Percentiles rank a stretch among this genome's conserved stretches.
Evolutionary conservation across 1,140 invertebrate species (phyloP).

Genomic region (Drosophila willistoni): DNA sequence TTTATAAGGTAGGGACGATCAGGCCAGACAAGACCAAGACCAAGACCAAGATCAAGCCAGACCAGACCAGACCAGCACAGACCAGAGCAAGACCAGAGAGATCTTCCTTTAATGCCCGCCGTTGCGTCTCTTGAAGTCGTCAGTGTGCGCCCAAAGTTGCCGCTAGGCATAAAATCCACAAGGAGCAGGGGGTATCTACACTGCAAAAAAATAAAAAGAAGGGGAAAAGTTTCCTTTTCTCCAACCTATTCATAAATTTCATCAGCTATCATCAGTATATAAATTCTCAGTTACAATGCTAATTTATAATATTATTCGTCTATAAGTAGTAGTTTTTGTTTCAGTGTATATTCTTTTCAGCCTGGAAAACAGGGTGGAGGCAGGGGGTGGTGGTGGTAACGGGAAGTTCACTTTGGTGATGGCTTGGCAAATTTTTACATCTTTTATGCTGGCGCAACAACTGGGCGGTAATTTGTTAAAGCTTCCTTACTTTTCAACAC

Average conservation of each 20-base stretch:
- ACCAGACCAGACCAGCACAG: not conserved
- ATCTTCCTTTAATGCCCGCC: conserved; percentile 10
- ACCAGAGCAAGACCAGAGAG: conserved; percentile 1
- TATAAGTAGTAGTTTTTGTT: not conserved
- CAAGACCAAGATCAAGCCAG: not conserved
- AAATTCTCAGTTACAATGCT: too few species aligned
- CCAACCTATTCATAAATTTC: too few species aligned
- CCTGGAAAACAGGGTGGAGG: not conserved
- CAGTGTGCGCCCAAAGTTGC: conserved; percentile 58
- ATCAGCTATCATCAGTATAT: too few species aligned
- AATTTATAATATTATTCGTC: too few species aligned
- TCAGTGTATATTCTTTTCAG: not conserved
- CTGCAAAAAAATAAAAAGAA: not conserved
- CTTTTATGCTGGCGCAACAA: conserved; percentile 57
- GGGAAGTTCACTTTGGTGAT: conserved; percentile 51
- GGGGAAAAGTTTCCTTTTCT: too few species aligned
- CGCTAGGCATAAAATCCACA: conserved; percentile 51
- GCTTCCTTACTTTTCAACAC: conserved; percentile 83
- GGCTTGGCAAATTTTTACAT: conserved; percentile 77
- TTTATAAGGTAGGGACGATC: conserved; percentile 64
- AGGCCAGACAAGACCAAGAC: not conserved
- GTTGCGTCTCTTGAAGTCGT: not conserved
- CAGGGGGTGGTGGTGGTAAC: conserved; percentile 22
- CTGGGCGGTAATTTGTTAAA: conserved; percentile 83
- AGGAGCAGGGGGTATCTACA: conserved; percentile 4